Conservation (phyloP, 1,140 invertebrate genomes). For the Drosophila repletoides region DNA sequence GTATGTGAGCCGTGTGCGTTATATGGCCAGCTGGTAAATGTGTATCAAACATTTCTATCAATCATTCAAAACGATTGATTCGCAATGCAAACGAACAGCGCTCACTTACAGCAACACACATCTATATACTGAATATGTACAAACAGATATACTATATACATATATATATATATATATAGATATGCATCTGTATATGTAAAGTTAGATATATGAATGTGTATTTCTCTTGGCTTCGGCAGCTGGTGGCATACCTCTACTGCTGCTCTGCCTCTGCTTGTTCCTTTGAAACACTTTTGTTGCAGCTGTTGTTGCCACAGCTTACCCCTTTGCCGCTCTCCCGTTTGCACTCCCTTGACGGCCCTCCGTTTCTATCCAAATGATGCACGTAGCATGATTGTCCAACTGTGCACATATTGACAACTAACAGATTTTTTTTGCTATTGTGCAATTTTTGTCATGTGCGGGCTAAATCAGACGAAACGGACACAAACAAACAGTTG, state of each 20-base stretch:
- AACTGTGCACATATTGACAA: slow-evolving; percentile 58
- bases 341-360: not conserved
- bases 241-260: slow-evolving; percentile 29
- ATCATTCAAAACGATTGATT: slow-evolving; percentile 79
- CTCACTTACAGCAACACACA: slow-evolving; percentile 3
- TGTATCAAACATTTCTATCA: slow-evolving; percentile 79
- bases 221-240: not conserved
- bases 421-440: slow-evolving; percentile 60
- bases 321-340: not conserved
- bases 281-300: slow-evolving; percentile 7
- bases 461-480: slow-evolving; percentile 60
- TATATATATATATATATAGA: not conserved
- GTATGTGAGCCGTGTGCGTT: not conserved
- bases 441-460: slow-evolving; percentile 68
- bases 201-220: too few relatives aligned
- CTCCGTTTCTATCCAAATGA: slow-evolving; percentile 54
- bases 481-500: slow-evolving; percentile 59
- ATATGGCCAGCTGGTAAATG: slow-evolving; percentile 57
- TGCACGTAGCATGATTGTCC: slow-evolving; percentile 58
- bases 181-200: not conserved
- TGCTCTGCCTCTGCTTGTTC: slow-evolving; percentile 5
- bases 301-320: slow-evolving; percentile 39
- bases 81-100: slow-evolving; percentile 63
- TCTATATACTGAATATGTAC: not conserved
- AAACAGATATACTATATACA: not conserved